Base-by-base conservation (phyloP, 2,113 vertebrate species). In the Grammomys dolichurus region DNA sequence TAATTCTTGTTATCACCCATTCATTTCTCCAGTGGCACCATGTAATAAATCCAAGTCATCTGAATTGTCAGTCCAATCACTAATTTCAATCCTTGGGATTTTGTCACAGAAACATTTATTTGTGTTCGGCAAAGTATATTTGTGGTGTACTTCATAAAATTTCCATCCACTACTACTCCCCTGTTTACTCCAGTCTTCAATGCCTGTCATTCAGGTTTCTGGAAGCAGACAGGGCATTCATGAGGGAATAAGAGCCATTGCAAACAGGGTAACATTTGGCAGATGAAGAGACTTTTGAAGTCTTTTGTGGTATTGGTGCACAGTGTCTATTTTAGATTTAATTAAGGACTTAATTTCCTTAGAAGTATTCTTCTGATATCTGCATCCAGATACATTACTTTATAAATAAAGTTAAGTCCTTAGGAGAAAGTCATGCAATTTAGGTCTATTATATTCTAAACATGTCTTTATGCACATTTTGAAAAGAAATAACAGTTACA, bases 341-440 rank as follows among this genome's bases (percentile, higher is more conserved):
- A 97, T 96, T 95, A 95, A 96, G 88, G 70, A 33, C 65, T 93
- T 94, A 92, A 90, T 96, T 96, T 94, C 93, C 91, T 96, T 96
- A 54, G 91, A 97, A 94, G 91, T 91, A 60, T 36, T 87, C 65
- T 94, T 93, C 56, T 91, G 89, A 65, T 91, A 75, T 80, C 24
- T 36, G 91, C 28, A 80, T 82, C 31, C n/a, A 91, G 60, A 87
- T 76, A 85, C 33, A 80, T 14, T 89, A 31, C 86, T 93, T 94
- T 75, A 7, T 65, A 80, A 95, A 87, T 65, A 96, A 94, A 93
- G 84, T 4, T 78, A 51, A 13, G 19, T 5, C 40, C 93, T 95
- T 73, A 26, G 12, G 26, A 46, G 56, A 93, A 93, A 85, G 5
- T 60, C 92, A 16, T 11, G 16, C 31, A 69, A 36, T 93, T 10